These are phyloP conservation scores for Bubalus kerabau DNA, from an alignment of 2,113 vertebrate genomes.

Conservation along the genomic window DNA sequence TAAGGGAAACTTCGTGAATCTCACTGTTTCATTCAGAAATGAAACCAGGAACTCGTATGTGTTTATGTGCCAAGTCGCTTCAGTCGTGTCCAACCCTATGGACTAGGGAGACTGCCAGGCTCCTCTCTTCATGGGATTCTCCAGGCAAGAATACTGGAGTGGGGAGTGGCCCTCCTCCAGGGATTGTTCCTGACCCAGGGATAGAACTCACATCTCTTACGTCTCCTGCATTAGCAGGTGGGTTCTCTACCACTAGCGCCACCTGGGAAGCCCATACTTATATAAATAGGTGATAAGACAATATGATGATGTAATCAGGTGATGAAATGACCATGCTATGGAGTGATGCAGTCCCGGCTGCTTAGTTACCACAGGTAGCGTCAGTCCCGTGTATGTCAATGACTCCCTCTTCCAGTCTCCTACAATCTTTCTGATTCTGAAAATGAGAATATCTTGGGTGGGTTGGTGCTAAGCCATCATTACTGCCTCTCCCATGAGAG, in stretches of 20 bases:
- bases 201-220: neutral
- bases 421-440: neutral
- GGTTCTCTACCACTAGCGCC: neutral
- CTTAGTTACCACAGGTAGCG: neutral
- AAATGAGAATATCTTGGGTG: accelerated
- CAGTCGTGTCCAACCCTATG: neutral
- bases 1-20: accelerated
- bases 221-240: neutral
- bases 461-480: accelerated
- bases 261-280: neutral
- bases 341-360: neutral
- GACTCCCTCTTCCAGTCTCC: no score
- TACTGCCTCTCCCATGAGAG: accelerated
- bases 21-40: no score
- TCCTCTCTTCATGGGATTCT: neutral
- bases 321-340: accelerated
- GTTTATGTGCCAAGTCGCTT: neutral
- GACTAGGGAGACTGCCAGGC: neutral
- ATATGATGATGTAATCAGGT: accelerated
- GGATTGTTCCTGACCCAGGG: neutral
- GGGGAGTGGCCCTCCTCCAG: neutral
- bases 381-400: accelerated
- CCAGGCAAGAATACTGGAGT: neutral
- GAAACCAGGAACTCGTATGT: neutral
- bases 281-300: no score